A percentile compares a stretch with the other conserved stretches of the same genome.
Evolutionary conservation across 2,797 vertebrate genomes (phyloP).

Genomic region (Lycodopsis pacificus): DNA sequence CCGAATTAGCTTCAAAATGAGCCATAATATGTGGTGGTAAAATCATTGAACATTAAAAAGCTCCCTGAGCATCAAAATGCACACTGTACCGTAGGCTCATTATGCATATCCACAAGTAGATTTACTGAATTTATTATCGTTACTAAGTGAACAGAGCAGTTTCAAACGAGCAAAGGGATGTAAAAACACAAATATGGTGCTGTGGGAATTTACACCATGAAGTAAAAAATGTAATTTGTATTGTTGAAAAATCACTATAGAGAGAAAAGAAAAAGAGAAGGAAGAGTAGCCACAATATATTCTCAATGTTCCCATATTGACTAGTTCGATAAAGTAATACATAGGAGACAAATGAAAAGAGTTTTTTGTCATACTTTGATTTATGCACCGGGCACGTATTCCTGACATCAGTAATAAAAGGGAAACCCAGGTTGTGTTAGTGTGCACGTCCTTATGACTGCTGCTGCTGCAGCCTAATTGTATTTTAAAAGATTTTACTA

Average conservation of each 20-base stretch:
- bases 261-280: background rate
- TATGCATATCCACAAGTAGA: constrained; percentile 45
- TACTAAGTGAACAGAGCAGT: constrained; percentile 57
- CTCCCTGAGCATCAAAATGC: constrained; percentile 18
- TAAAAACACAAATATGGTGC: background rate
- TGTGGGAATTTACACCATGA: background rate
- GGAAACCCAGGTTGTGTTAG: constrained; percentile 10
- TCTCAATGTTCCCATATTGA: background rate
- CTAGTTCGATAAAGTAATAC: background rate
- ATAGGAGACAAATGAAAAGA: background rate
- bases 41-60: background rate
- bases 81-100: constrained; percentile 12
- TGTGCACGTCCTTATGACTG: constrained; percentile 7
- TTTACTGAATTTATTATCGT: constrained; percentile 54
- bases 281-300: background rate
- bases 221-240: background rate
- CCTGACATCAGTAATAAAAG: constrained; percentile 16
- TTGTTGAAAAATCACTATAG: background rate
- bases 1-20: background rate
- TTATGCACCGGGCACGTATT: background rate
- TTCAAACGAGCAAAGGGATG: constrained; percentile 26
- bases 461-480: constrained; percentile 49
- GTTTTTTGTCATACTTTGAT: constrained; percentile 2
- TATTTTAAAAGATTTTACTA: constrained; percentile 61
- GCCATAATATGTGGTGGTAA: background rate